Evolutionary conservation across 2,888 invertebrate species (phyloP).

Genomic region (Pasiphila rectangulata): DNA sequence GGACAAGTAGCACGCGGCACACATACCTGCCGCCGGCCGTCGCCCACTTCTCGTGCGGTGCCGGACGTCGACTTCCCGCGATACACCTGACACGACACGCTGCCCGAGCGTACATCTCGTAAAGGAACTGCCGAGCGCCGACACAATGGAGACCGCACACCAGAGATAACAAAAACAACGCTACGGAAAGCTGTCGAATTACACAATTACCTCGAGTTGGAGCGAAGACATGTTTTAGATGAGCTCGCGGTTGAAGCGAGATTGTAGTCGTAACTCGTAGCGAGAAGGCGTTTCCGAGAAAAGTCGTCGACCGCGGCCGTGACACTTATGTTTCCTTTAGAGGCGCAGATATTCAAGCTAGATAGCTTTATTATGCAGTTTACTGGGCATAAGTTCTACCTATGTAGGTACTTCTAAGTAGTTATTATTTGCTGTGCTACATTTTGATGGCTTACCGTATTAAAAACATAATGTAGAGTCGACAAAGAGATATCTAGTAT

Average conservation of each 20-base stretch:
- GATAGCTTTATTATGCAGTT: constrained; percentile 28
- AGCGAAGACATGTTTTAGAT: constrained; percentile 24
- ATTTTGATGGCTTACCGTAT: background rate
- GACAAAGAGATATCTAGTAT: background rate
- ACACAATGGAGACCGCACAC: constrained; percentile 16
- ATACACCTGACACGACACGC: constrained; percentile 41
- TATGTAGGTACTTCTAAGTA: background rate
- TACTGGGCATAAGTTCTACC: background rate
- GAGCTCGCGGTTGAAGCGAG: constrained; percentile 31
- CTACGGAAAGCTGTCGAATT: constrained; percentile 22
- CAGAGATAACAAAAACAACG: constrained; percentile 21
- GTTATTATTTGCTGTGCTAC: background rate
- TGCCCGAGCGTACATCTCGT: constrained; percentile 34
- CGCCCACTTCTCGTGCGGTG: constrained; percentile 60
- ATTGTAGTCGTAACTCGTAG: constrained; percentile 21
- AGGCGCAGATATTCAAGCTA: constrained; percentile 29
- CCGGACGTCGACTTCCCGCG: constrained; percentile 66
- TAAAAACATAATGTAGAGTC: background rate
- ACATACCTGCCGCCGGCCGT: constrained; percentile 61
- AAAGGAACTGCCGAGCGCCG: constrained; percentile 15
- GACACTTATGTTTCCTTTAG: constrained; percentile 42
- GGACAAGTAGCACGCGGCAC: constrained; percentile 66
- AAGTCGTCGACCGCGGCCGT: constrained; percentile 46
- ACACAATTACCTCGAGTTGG: constrained; percentile 17
- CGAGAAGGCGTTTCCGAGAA: constrained; percentile 31